These are phyloP conservation scores for Perognathus longimembris DNA, from an alignment of 2,113 vertebrate species.

Conservation along the genomic window DNA sequence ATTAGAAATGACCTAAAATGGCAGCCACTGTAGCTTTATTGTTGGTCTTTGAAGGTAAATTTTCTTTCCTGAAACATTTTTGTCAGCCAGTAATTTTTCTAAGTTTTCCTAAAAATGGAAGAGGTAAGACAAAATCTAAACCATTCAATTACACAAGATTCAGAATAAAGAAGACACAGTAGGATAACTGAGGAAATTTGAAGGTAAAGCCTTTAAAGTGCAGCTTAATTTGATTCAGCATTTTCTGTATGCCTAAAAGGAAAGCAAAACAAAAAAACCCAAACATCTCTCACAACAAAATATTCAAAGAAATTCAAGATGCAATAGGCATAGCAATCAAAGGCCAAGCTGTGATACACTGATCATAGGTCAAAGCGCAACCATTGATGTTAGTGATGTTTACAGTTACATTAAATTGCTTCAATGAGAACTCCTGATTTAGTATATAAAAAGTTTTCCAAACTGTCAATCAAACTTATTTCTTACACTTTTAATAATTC, in stretches of 20 bases:
- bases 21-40: neutral
- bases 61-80: too few relatives aligned
- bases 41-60: too few relatives aligned
- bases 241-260: neutral
- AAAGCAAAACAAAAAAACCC: neutral
- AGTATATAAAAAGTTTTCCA: conserved; percentile 45
- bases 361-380: neutral
- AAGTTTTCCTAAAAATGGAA: conserved; percentile 4
- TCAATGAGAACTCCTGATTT: neutral
- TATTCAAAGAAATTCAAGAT: conserved; percentile 6
- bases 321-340: neutral
- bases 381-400: neutral
- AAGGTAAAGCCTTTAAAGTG: neutral
- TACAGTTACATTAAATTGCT: neutral
- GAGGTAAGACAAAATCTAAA: conserved; percentile 28
- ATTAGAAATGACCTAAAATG: conserved; percentile 52
- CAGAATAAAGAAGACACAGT: neutral
- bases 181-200: neutral
- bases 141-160: neutral
- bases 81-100: neutral
- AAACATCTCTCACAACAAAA: conserved; percentile 2
- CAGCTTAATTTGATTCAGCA: neutral
- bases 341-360: neutral
- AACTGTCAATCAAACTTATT: conserved; percentile 55
- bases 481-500: conserved; percentile 89